Conservation (phyloP, 2,888 invertebrate species). For the Timandra comae region DNA sequence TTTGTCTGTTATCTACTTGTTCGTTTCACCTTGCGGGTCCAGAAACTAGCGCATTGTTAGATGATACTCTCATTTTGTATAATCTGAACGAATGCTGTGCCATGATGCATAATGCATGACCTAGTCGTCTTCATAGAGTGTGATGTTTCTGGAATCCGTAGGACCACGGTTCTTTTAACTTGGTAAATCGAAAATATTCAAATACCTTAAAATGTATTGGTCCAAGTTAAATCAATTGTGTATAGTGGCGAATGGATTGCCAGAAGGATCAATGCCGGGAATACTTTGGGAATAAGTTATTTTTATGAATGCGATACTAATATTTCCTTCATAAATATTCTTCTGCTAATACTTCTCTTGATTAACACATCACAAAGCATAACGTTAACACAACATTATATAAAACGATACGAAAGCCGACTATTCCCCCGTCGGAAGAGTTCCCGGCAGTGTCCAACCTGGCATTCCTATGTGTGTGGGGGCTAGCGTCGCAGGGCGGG, state of each 20-base stretch:
- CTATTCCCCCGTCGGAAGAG: not conserved
- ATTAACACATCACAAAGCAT: too few species aligned
- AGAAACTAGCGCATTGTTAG: conserved; percentile 41
- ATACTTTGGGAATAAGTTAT: not conserved
- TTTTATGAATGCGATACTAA: not conserved
- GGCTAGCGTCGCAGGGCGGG: conserved; percentile 45
- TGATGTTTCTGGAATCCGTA: conserved; percentile 51
- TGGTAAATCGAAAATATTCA: conserved; percentile 15
- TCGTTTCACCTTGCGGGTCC: conserved; percentile 44
- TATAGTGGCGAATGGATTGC: conserved; percentile 37
- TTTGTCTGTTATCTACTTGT: conserved; percentile 29
- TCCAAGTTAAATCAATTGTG: conserved; percentile 48
- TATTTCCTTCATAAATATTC: too few species aligned
- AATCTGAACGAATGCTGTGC: conserved; percentile 13
- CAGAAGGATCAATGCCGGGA: conserved; percentile 35
- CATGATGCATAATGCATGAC: conserved; percentile 35
- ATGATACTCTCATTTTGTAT: conserved; percentile 14
- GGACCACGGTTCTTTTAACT: conserved; percentile 47
- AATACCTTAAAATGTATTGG: conserved; percentile 4
- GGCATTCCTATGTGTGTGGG: conserved; percentile 52
- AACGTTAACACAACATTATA: too few species aligned
- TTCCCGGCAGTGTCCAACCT: conserved; percentile 17
- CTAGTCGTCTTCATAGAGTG: conserved; percentile 31
- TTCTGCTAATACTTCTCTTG: too few species aligned
- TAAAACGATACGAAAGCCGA: too few species aligned